Base-by-base conservation (phyloP, 2,113 vertebrate genomes). In the Ageneiosus marmoratus region DNA sequence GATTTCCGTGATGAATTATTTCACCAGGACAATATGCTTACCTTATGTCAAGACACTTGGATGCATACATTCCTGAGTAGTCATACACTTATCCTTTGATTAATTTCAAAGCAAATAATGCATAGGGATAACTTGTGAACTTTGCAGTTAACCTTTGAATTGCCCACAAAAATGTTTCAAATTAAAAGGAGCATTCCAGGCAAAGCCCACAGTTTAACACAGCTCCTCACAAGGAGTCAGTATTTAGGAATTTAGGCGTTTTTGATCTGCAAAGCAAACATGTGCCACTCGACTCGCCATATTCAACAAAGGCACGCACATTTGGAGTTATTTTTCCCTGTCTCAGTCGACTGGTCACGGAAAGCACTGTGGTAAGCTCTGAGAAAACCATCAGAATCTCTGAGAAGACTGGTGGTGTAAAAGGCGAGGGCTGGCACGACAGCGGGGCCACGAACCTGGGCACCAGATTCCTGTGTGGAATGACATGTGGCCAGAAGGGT, bases 321-420 rank as follows among this genome's bases (percentile, higher is more conserved):
- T 50, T 83, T 18, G 53, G 75, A 60, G 62, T 46, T 83, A 46
- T 79, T 83, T 83, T 82, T 48, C 27, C 48, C 58, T 24, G 27
- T 62, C 65, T 60, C 65, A 24, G 27, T 62, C 41, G 9, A 44
- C 76, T 16, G 67, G 65, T 84, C 83, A 84, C 77, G 67, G 65
- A 84, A 79, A 48, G 83, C 11, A 44, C 65, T 58, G 65, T 5
- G 76, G 65, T 73, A 20, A 72, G 65, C 77, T 78, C 84, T 86
- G 80, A 86, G 80, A 86, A 86, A 86, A 24, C 76, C 84, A 86
- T 86, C 84, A 86, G 67, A 44, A 78, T 44, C 55, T 74, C 55
- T 12, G 22, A 32, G 55, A 78, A 29, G 2, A 13, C 1, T 20
- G 11, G 58, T 16, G 56, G 78, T 15, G 72, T 79, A 60, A 77